These are phyloP conservation scores for Hecatera dysodea DNA, from an alignment of 2,888 invertebrate species.

Conservation along the genomic window DNA sequence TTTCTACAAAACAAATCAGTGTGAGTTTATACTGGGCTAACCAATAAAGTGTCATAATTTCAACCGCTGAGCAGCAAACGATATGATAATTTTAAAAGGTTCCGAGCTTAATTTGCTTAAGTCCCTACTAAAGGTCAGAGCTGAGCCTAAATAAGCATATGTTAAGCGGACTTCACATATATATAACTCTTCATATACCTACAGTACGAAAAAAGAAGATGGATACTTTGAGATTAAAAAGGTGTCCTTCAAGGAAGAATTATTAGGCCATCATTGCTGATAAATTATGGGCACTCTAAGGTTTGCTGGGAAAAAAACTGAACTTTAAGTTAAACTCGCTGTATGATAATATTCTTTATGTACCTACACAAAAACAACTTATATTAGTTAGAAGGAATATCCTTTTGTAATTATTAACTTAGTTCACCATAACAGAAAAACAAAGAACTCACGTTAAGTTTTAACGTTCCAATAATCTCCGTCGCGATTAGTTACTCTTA, in stretches of 20 bases:
- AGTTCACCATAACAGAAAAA: background rate
- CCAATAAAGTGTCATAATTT: slow-evolving; percentile 22
- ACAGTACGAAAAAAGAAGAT: background rate
- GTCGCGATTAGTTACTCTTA: slow-evolving; percentile 4
- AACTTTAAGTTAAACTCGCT: too few species aligned
- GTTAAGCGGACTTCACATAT: slow-evolving; percentile 6
- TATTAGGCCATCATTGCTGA: background rate
- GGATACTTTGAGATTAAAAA: background rate
- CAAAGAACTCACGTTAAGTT: too few species aligned
- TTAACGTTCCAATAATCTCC: background rate
- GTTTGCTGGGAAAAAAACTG: too few species aligned
- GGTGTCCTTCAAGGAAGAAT: slow-evolving; percentile 7
- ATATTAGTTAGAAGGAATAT: too few species aligned
- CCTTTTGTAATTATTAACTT: background rate
- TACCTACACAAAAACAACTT: too few species aligned
- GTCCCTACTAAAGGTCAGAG: slow-evolving; percentile 32
- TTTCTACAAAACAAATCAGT: background rate
- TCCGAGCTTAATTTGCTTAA: slow-evolving; percentile 35
- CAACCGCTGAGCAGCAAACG: slow-evolving; percentile 21
- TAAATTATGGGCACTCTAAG: slow-evolving; percentile 1
- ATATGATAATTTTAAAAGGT: slow-evolving; percentile 34
- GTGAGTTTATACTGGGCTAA: background rate
- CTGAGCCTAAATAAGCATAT: slow-evolving; percentile 17
- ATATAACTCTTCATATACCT: slow-evolving; percentile 6
- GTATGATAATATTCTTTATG: too few species aligned